Conservation (phyloP, 2,797 vertebrate genomes). For the Mionectes olivaceus region DNA sequence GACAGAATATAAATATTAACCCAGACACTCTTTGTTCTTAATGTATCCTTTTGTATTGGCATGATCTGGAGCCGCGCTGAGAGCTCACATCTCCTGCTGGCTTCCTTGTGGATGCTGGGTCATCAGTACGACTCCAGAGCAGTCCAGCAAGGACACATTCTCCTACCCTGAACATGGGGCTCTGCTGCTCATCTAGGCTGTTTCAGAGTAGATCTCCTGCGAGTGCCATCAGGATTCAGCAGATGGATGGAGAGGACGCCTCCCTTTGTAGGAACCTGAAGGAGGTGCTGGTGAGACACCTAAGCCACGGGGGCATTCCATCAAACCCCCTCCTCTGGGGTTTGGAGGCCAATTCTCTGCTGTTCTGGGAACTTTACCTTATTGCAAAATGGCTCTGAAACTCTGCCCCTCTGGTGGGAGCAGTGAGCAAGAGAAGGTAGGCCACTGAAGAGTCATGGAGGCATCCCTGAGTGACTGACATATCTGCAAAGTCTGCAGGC, state of each 20-base stretch:
- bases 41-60: not conserved
- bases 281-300: not conserved
- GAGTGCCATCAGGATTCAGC: not conserved
- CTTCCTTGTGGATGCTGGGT: not conserved
- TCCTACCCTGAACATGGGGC: not conserved
- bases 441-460: not conserved
- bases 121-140: not conserved
- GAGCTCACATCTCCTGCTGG: not conserved
- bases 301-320: not conserved
- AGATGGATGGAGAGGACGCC: not conserved
- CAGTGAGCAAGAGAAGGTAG: not conserved
- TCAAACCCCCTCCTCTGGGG: fast-evolving
- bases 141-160: not conserved
- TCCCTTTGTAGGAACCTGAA: not conserved
- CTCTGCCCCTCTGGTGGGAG: not conserved
- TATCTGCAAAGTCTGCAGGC: not conserved
- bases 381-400: not conserved
- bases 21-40: conserved; percentile 36
- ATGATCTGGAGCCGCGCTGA: not conserved
- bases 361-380: not conserved
- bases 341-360: not conserved
- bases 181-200: not conserved
- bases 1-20: conserved; percentile 43
- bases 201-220: fast-evolving
- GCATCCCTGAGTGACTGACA: fast-evolving